Base-by-base conservation (phyloP, 2,888 invertebrate genomes). In the Pachliopta kotzebuea region DNA sequence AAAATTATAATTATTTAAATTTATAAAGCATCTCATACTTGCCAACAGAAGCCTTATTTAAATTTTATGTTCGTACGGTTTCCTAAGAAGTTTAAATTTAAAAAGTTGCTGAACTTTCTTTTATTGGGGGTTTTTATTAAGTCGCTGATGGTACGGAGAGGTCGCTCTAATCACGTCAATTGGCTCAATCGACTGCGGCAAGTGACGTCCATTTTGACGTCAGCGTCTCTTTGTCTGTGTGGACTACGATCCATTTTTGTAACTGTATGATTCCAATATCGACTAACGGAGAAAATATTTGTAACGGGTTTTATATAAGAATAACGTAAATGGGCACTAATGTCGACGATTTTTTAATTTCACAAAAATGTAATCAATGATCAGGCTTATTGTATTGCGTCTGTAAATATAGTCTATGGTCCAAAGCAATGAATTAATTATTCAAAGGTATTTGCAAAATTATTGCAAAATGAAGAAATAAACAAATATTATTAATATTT, bases 181-280 rank as follows among this genome's bases (percentile, higher is more conserved):
- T 90, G 87, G 76, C 80, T 79, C 83, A 85, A 87, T 85, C 80
- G 83, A 60, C 65, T 61, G 76, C 78, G 72, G 72, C 71, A 76
- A 78, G 80, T 89, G 88, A 89, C 88, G 88, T 74, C 71, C 75
- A 81, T 67, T 62, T 76, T 88, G 88, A 90, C 90, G 90, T 90
- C 89, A 90, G 76, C 66, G 74, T 79, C 81, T 77, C 84, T 81
- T 83, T 83, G 83, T 83, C 79, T 80, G 81, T 73, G 75, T 78
- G 79, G 76, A 79, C 77, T 71, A 71, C 75, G 70, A 80, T 75
- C 72, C 74, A 20, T 76, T 69, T 77, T 76, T 20, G 53, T 42
- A 56, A 42, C 56, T 56, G 56, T 55, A 55, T 24, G 29, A 21
- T 42, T 42, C 18, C 42, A n/a, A 24, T 9, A 37, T 21, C 21